Percentiles rank a stretch among this genome's conserved stretches.
These are phyloP conservation scores for Catocala sponsa DNA, from an alignment of 2,888 invertebrate species.

Conservation along the genomic window DNA sequence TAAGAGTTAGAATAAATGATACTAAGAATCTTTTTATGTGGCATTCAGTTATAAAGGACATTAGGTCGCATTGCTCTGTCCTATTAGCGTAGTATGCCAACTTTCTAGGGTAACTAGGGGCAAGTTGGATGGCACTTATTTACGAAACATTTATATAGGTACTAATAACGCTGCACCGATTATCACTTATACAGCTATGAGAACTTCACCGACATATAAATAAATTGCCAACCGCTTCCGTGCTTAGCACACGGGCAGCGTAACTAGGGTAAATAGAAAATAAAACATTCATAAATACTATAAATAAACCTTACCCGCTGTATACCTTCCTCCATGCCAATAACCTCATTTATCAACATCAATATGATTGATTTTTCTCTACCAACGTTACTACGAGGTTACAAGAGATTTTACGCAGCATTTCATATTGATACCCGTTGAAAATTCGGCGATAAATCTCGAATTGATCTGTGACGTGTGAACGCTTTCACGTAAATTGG, in stretches of 20 bases:
- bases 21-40: slow-evolving; percentile 22
- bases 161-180: not conserved
- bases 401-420: slow-evolving; percentile 1
- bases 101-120: slow-evolving; percentile 48
- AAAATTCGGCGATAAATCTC: slow-evolving; percentile 11
- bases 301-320: too few relatives aligned
- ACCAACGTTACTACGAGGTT: not conserved
- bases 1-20: slow-evolving; percentile 17
- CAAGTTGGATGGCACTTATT: slow-evolving; percentile 30
- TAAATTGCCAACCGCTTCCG: too few relatives aligned
- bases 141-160: slow-evolving; percentile 8
- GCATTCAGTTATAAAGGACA: slow-evolving; percentile 17
- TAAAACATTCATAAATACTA: too few relatives aligned
- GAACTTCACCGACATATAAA: too few relatives aligned
- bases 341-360: too few relatives aligned
- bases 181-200: too few relatives aligned
- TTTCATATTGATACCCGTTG: slow-evolving; percentile 1
- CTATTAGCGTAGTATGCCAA: slow-evolving; percentile 34
- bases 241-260: too few relatives aligned
- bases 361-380: too few relatives aligned
- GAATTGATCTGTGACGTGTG: slow-evolving; percentile 31
- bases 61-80: slow-evolving; percentile 26
- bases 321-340: too few relatives aligned
- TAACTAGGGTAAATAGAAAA: too few relatives aligned
- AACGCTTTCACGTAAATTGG: slow-evolving; percentile 43